These are phyloP conservation scores for Circaetus gallicus DNA, from an alignment of 2,113 vertebrate species.

Conservation along the genomic window DNA sequence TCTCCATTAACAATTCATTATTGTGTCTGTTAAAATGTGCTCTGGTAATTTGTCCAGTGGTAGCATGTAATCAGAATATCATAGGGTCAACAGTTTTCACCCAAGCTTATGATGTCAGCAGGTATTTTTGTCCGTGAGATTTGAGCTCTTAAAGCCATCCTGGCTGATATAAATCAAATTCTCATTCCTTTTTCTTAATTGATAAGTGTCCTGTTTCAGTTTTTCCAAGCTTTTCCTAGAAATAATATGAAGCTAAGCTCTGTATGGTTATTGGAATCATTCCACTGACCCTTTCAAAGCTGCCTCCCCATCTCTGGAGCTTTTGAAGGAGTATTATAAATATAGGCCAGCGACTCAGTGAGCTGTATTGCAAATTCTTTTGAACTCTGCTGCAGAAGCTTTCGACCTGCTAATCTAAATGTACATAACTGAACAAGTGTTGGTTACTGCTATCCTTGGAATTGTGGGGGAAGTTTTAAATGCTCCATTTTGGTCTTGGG, in stretches of 20 bases:
- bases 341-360: neutral
- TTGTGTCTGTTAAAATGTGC: neutral
- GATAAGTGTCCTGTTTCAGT: neutral
- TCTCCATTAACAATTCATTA: neutral
- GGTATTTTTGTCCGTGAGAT: neutral
- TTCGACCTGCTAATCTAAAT: neutral
- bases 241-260: neutral
- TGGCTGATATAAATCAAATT: neutral
- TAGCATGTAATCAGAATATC: neutral
- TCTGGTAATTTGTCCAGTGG: too few species aligned
- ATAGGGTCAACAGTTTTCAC: neutral
- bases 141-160: neutral
- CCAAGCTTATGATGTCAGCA: neutral
- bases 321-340: neutral
- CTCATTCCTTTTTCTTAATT: neutral
- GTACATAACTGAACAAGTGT: neutral
- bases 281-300: neutral
- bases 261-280: rapidly evolving
- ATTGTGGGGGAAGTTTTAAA: neutral
- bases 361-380: neutral
- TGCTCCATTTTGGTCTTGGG: neutral
- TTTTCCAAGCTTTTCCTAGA: neutral
- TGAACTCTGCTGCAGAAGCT: neutral
- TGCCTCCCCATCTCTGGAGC: neutral
- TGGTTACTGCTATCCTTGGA: neutral